These are phyloP conservation scores for Artibeus jamaicensis DNA, from an alignment of 2,797 vertebrate genomes.

Conservation along the genomic window DNA sequence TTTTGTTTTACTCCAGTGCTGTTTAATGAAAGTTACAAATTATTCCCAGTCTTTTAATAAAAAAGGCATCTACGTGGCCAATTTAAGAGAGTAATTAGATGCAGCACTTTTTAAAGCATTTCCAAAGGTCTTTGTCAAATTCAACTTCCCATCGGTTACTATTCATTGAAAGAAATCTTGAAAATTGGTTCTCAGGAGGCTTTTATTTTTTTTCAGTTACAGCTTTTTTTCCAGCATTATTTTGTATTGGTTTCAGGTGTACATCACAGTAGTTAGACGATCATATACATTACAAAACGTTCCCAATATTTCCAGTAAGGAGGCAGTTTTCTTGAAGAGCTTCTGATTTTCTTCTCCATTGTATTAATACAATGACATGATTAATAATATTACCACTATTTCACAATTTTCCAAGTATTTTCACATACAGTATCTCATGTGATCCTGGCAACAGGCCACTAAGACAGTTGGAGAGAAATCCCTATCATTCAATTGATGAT, in stretches of 20 bases:
- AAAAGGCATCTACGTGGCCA: not conserved
- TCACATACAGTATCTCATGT: not conserved
- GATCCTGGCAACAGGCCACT: not conserved
- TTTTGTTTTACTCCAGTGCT: not conserved
- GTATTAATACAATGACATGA: not conserved
- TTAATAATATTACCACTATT: not conserved
- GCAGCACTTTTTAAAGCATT: not conserved
- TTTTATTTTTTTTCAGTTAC: not conserved
- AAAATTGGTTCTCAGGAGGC: not conserved
- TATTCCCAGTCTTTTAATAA: not conserved
- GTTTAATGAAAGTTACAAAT: not conserved
- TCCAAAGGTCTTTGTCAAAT: not conserved
- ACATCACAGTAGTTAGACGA: not conserved
- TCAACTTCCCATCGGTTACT: not conserved
- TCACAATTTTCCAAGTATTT: not conserved
- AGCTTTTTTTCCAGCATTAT: not conserved
- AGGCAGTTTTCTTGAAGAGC: not conserved
- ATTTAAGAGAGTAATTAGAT: not conserved
- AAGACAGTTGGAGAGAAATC: not conserved
- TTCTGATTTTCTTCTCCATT: conserved; percentile 8
- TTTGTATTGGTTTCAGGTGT: not conserved
- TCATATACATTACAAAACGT: not conserved
- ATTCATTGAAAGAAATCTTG: conserved; percentile 13
- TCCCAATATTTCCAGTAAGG: not conserved
- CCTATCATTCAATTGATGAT: not conserved